Evolutionary conservation across 2,888 invertebrate genomes (phyloP).

Genomic region (Camptogramma bilineatum): DNA sequence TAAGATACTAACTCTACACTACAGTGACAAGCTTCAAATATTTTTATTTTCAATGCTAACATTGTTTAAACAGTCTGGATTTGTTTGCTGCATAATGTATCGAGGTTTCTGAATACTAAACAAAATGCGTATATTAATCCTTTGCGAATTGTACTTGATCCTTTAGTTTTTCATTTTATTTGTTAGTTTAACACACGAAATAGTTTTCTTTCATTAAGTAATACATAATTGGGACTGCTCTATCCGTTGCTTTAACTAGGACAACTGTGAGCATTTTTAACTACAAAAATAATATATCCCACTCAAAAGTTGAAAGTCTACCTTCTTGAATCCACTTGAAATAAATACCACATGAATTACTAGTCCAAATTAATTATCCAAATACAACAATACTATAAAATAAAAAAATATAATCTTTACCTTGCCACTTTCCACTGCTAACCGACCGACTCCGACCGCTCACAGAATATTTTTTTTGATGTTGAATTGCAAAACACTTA

Average conservation of each 20-base stretch:
- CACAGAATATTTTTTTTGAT: not conserved
- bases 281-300: not conserved
- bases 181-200: not conserved
- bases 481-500: slow-evolving; percentile 4
- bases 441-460: not conserved
- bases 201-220: slow-evolving; percentile 1
- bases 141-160: not conserved
- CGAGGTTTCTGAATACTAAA: slow-evolving; percentile 5
- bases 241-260: slow-evolving; percentile 11
- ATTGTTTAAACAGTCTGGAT: slow-evolving; percentile 6
- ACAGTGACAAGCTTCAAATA: slow-evolving; percentile 1
- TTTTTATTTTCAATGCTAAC: slow-evolving; percentile 11
- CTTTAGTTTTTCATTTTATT: not conserved
- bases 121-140: not conserved
- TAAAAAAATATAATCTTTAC: not conserved
- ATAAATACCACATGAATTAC: not conserved
- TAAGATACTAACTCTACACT: slow-evolving; percentile 69
- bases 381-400: not conserved
- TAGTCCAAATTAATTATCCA: not conserved
- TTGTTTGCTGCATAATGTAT: not conserved
- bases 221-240: slow-evolving; percentile 10
- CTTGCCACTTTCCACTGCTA: not conserved
- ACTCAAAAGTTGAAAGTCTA: too few species aligned
- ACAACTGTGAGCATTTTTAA: slow-evolving; percentile 3
- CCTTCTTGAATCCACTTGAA: not conserved